Evolutionary conservation across 2,888 invertebrate species (phyloP).

Genomic region (Eutolmus rufibarbis): DNA sequence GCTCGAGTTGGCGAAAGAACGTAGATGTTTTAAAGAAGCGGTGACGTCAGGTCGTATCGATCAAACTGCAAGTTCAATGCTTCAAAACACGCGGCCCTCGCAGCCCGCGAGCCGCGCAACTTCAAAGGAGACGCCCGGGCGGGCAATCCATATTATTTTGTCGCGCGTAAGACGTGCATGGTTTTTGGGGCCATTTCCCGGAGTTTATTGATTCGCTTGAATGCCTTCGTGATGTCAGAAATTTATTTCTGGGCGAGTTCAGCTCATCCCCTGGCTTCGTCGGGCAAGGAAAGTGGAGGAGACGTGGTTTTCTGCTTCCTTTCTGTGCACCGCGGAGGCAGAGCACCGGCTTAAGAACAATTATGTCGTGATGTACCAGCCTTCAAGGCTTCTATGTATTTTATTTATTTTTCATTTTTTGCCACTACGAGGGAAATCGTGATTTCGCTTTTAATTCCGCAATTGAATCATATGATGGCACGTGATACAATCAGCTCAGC

Average conservation of each 20-base stretch:
- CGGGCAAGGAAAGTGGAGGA: background rate
- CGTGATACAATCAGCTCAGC: background rate
- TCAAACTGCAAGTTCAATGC: constrained; percentile 32
- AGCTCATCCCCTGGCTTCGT: background rate
- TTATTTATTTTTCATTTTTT: background rate
- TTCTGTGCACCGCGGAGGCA: background rate
- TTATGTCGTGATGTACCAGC: constrained; percentile 8
- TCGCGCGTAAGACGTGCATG: background rate
- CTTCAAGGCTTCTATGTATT: background rate
- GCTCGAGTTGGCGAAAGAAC: background rate
- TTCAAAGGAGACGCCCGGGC: background rate
- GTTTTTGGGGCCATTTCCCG: constrained; percentile 9
- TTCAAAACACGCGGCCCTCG: background rate
- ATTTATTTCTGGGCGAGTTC: constrained; percentile 5
- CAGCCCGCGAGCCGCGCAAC: background rate
- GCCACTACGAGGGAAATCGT: background rate
- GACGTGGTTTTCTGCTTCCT: background rate
- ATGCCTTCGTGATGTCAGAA: background rate
- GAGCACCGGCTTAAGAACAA: background rate
- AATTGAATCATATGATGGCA: constrained; percentile 11
- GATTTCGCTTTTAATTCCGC: constrained; percentile 30
- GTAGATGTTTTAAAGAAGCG: background rate
- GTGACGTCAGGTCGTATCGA: constrained; percentile 17
- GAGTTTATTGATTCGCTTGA: constrained; percentile 22
- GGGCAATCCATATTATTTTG: background rate